These are phyloP conservation scores for Neostethus bicornis DNA, from an alignment of 2,797 vertebrate genomes.

Conservation along the genomic window DNA sequence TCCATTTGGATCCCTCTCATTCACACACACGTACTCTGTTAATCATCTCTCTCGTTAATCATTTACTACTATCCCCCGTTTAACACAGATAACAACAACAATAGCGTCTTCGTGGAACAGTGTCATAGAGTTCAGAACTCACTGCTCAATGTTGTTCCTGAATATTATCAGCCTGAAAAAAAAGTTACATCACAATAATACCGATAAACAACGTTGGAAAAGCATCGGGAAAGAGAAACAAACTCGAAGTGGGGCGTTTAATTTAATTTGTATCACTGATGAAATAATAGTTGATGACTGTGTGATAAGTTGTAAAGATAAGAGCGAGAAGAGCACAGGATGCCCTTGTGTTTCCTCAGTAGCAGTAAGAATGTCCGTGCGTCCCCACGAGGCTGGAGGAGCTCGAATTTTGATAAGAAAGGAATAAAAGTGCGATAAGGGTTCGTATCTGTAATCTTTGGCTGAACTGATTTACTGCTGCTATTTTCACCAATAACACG, in stretches of 20 bases:
- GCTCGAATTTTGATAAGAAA: constrained; percentile 74
- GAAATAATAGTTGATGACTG: constrained; percentile 48
- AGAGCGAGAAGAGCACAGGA: constrained; percentile 39
- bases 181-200: neutral
- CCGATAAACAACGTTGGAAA: constrained; percentile 1
- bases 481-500: constrained; percentile 39
- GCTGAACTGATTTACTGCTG: constrained; percentile 69
- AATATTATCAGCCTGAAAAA: neutral
- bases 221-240: constrained; percentile 4
- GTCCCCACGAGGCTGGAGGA: constrained; percentile 52
- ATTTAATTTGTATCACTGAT: constrained; percentile 46
- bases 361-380: constrained; percentile 68
- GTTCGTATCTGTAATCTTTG: constrained; percentile 72
- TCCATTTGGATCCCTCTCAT: too few species aligned
- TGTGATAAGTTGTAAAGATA: constrained; percentile 63
- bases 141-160: neutral
- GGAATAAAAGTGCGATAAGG: constrained; percentile 72
- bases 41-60: constrained; percentile 46
- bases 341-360: constrained; percentile 74
- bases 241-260: constrained; percentile 28
- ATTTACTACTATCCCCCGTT: constrained; percentile 62
- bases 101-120: constrained; percentile 25
- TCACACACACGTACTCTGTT: too few species aligned
- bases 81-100: constrained; percentile 63
- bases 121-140: constrained; percentile 33